Base-by-base conservation (phyloP, 1,140 invertebrate species). In the Helicoverpa zea region DNA sequence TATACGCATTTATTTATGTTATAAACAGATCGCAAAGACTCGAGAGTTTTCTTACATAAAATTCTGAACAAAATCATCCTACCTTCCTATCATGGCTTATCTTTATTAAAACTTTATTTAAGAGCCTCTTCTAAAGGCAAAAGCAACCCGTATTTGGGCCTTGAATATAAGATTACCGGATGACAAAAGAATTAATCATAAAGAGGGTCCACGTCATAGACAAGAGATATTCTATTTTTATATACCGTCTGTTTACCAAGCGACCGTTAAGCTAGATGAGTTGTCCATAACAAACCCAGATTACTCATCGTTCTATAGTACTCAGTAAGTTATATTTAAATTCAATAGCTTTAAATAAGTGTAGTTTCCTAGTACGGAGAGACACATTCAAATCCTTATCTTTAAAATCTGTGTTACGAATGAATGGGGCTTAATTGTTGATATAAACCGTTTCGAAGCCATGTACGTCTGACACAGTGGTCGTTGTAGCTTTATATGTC, bases 401-500 rank as follows among this genome's bases (percentile, higher is more conserved):
- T 49, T 68, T 23, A 12, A 54, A 54, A 54, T 72, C 49, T 72
- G 18, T 54, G 68, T 54, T 72, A 23, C 49, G 23, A 72, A 30
- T 72, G 68, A 72, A 72, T 72, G 49, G 23, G 49, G 68, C 68
- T 72, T 72, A 54, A 72, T 72, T 72, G 30, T 61, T 49, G 43
- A 7, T n/a, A 30, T 52, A 51, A 49, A 61, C 43, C 10, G 13
- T 51, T 59, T 7, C 23, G 23, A 63, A 29, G 12, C 23, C 49
- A 54, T 54, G 49, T 72, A 16, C 14, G 66, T 16, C 18, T 29
- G 49, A 13, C 49, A 29, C 51, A 9, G 13, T 4, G 51, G 23
- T 29, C 51, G 29, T 23, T 30, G 23, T 23, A 23, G 68, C 23
- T 52, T 23, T 29, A 54, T 73, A 47, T 47, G 72, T 18, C 0